A percentile compares a stretch with the other conserved stretches of the same genome.
Evolutionary conservation across 2,888 invertebrate species (phyloP).

Genomic region (Drosophila parthenogenetica): DNA sequence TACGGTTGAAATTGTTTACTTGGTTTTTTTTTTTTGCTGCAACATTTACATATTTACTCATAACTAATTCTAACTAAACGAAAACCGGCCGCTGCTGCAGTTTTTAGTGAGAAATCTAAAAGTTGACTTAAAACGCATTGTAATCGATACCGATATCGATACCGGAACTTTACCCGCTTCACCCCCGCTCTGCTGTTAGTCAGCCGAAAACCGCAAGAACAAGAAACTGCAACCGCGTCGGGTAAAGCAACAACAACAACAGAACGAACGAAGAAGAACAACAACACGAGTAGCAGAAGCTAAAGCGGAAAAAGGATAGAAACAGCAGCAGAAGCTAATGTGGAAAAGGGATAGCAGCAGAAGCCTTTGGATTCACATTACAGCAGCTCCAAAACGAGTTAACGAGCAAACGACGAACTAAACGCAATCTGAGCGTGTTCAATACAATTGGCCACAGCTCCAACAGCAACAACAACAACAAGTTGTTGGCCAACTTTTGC

Average conservation of each 20-base stretch:
- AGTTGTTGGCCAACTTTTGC: conserved; percentile 46
- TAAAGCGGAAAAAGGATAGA: conserved; percentile 15
- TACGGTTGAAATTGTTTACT: conserved; percentile 52
- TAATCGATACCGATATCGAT: conserved; percentile 61
- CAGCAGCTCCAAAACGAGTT: conserved; percentile 59
- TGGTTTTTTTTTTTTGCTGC: conserved; percentile 42
- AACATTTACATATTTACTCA: conserved; percentile 32
- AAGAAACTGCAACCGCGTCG: conserved; percentile 53
- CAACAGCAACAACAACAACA: conserved; percentile 23
- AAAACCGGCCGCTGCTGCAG: conserved; percentile 37
- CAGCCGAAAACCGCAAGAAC: conserved; percentile 50
- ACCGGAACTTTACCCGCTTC: conserved; percentile 54
- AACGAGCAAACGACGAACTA: conserved; percentile 35
- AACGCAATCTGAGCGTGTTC: conserved; percentile 43
- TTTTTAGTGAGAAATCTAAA: conserved; percentile 49
- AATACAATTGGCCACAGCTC: conserved; percentile 39
- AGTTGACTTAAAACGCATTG: conserved; percentile 55
- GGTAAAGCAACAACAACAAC: conserved; percentile 54
- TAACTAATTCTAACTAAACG: conserved; percentile 55
- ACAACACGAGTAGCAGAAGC: conserved; percentile 28
- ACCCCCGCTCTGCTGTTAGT: conserved; percentile 28
- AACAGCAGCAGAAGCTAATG: too few relatives aligned
- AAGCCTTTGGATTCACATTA: conserved; percentile 30
- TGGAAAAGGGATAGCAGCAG: conserved; percentile 7
- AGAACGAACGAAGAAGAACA: conserved; percentile 9